phyloP scores from a whole-genome alignment of 2,888 invertebrate species.

The Dichetophora obliterata region DNA sequence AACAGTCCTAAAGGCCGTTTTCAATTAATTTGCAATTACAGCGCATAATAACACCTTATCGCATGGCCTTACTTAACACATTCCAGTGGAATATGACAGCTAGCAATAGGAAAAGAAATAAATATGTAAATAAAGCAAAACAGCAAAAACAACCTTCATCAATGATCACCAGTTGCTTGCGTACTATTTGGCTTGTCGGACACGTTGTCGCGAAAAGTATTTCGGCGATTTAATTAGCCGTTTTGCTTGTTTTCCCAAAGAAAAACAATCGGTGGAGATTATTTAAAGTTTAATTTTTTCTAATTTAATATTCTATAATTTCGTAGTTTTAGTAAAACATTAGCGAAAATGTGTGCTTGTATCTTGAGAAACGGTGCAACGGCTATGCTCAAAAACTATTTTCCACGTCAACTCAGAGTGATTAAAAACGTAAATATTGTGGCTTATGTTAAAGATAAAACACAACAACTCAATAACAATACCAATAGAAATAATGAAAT shows the following conservation, averaged over 20 bases:
- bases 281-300: not conserved
- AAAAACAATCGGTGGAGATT: too few species aligned
- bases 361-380: conserved; percentile 58
- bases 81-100: too few species aligned
- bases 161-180: conserved; percentile 44
- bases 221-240: not conserved
- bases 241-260: not conserved
- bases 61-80: too few species aligned
- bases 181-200: conserved; percentile 43
- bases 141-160: not conserved
- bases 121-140: too few species aligned
- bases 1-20: too few species aligned
- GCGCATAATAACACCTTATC: too few species aligned
- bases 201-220: conserved; percentile 32
- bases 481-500: conserved; percentile 31
- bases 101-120: too few species aligned
- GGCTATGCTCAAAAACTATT: conserved; percentile 54
- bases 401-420: conserved; percentile 52
- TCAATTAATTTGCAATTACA: too few species aligned
- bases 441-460: not conserved
- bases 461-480: not conserved
- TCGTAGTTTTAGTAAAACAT: not conserved
- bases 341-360: conserved; percentile 58
- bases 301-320: not conserved
- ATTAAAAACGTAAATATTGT: conserved; percentile 45